A percentile compares a stretch with the other conserved stretches of the same genome.
Evolutionary conservation across 1,140 invertebrate species (phyloP).

Genomic region (Procambarus clarkii): DNA sequence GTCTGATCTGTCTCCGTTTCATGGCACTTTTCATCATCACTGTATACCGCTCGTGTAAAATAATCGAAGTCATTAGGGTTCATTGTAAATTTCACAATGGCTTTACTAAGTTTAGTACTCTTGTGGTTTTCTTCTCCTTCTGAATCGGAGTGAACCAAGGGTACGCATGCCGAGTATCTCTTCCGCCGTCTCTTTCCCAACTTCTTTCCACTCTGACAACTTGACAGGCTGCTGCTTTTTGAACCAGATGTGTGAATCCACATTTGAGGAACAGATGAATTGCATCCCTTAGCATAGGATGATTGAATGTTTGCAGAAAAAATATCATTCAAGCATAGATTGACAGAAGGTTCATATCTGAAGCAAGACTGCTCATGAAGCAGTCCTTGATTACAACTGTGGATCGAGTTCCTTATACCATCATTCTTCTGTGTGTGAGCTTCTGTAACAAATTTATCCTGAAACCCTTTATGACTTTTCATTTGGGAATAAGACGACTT

Average conservation of each 20-base stretch:
- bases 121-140: slow-evolving; percentile 36
- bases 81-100: slow-evolving; percentile 60
- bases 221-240: slow-evolving; percentile 57
- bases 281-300: background rate
- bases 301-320: slow-evolving; percentile 39
- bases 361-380: background rate
- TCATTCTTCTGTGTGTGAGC: background rate
- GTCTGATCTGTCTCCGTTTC: slow-evolving; percentile 5
- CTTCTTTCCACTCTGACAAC: slow-evolving; percentile 49
- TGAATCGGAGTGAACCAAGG: slow-evolving; percentile 37
- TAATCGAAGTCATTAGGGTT: slow-evolving; percentile 65
- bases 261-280: slow-evolving; percentile 5
- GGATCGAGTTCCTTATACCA: background rate
- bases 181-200: slow-evolving; percentile 41
- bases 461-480: background rate
- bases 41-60: slow-evolving; percentile 48
- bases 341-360: slow-evolving; percentile 28
- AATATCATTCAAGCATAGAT: slow-evolving; percentile 36
- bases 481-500: background rate
- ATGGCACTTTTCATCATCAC: slow-evolving; percentile 48
- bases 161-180: slow-evolving; percentile 1
- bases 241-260: slow-evolving; percentile 51
- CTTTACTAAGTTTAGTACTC: slow-evolving; percentile 17
- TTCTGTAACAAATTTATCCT: background rate
- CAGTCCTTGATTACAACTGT: background rate